Evolutionary conservation across 2,888 invertebrate genomes (phyloP).

Genomic region (Cepaea hortensis): DNA sequence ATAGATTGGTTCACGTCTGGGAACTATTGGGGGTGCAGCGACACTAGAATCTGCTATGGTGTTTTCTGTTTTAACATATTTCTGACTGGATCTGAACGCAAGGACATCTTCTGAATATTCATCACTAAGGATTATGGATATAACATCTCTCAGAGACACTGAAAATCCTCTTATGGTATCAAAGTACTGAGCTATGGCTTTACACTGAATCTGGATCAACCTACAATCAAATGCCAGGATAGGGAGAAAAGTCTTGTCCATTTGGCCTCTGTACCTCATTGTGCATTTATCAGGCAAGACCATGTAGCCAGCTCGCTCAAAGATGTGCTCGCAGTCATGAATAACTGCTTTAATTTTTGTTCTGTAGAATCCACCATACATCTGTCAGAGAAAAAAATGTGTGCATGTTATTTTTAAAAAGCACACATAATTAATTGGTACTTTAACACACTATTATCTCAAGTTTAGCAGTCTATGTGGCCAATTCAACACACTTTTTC

Average conservation of each 20-base stretch:
- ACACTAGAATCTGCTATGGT: background rate
- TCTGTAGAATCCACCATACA: slow-evolving; percentile 51
- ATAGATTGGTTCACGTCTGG: slow-evolving; percentile 11
- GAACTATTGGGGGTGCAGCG: background rate
- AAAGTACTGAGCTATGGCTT: slow-evolving; percentile 31
- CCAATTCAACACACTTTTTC: too few relatives aligned
- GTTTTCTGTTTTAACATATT: background rate
- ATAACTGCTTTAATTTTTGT: slow-evolving; percentile 45
- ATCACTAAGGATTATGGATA: slow-evolving; percentile 12
- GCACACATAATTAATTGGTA: background rate
- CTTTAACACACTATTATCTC: background rate
- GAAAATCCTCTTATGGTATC: slow-evolving; percentile 21
- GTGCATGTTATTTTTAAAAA: background rate
- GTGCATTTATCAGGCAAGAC: background rate
- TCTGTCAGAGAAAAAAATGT: slow-evolving; percentile 30
- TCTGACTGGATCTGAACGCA: background rate
- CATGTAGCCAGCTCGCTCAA: slow-evolving; percentile 39
- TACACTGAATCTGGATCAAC: slow-evolving; percentile 5
- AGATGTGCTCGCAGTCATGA: slow-evolving; percentile 37
- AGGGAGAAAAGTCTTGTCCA: background rate
- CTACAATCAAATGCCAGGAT: slow-evolving; percentile 40
- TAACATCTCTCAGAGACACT: slow-evolving; percentile 7
- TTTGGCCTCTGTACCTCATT: slow-evolving; percentile 1
- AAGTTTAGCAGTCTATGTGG: too few relatives aligned
- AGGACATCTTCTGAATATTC: background rate